Evolutionary conservation across 2,797 vertebrate genomes (phyloP).

Genomic region (Onychomys arenicola): DNA sequence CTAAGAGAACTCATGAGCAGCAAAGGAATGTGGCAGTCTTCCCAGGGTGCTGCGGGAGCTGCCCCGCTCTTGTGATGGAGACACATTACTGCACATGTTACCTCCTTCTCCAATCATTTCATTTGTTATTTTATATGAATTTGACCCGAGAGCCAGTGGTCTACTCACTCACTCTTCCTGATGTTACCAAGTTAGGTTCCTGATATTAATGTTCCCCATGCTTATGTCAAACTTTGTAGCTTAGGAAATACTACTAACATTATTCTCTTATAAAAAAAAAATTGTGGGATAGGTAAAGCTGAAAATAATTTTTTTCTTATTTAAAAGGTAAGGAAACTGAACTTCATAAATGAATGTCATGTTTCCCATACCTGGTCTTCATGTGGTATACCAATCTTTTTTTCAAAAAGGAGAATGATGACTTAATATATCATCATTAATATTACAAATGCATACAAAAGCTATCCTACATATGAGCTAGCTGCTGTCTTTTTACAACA

Average conservation of each 20-base stretch:
- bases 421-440: background rate
- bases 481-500: background rate
- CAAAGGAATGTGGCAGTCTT: slow-evolving; percentile 37
- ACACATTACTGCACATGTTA: background rate
- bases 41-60: background rate
- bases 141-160: slow-evolving; percentile 1
- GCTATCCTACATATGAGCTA: background rate
- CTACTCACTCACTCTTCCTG: background rate
- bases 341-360: background rate
- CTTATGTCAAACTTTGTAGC: slow-evolving; percentile 5
- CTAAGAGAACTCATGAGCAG: slow-evolving; percentile 27
- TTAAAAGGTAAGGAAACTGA: slow-evolving; percentile 37
- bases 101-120: slow-evolving; percentile 13
- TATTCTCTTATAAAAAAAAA: slow-evolving; percentile 31
- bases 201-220: background rate
- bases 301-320: background rate
- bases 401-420: background rate
- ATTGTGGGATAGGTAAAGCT: background rate
- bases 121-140: slow-evolving; percentile 17
- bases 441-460: background rate
- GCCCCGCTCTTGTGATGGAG: slow-evolving; percentile 17
- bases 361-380: background rate
- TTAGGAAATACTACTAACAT: background rate
- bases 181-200: background rate
- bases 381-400: background rate